Evolutionary conservation across 2,113 vertebrate species (phyloP), one percentile per base, ranked within the genome.

Genomic region (Tachuris rubrigastra): DNA sequence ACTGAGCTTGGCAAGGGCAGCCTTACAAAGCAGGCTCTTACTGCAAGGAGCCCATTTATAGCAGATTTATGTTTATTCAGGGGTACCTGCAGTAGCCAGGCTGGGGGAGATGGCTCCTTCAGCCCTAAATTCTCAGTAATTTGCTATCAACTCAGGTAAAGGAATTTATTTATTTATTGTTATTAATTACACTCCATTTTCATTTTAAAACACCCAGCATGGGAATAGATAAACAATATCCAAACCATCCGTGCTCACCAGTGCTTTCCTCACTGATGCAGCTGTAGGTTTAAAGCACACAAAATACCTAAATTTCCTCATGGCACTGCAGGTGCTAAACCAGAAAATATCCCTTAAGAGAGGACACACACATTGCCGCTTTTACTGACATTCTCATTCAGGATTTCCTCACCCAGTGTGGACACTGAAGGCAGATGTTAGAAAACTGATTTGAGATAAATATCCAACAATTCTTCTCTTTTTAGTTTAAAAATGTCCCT

Each of bases 1-100:
- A 42, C 75, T 14, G 78, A 95, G 94, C 93, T 27, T 72, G 93
- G 95, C 71, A 31, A 96, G 94, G 97, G 95, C 96, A 93, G 83
- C 96, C 92, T 97, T 75, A 98, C 97, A 98, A 98, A 98, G 98
- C 97, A 95, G 83, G 50, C 92, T 98, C 97, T 96, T 90, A 58
- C 94, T 98, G 97, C 98, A 90, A 98, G 97, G 95, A 98, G 91
- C 93, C 98, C 97, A 94, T 98, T 98, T 95, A 95, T 96, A 98
- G 96, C 96, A 97, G 98, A 93, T 96, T 87, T 14, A 96, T 98
- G 94, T 98, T 98, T 97, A 85, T 97, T 97, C 94, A 89, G 66
- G 97, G 97, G 83, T 95, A 58, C 97, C 98, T 95, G 75, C 60
- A 95, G 92, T 50, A 46, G 8, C 96, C 96, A 74, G 95, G 96